phyloP scores from a whole-genome alignment of 2,113 vertebrate species.

The Calidris pygmaea region DNA sequence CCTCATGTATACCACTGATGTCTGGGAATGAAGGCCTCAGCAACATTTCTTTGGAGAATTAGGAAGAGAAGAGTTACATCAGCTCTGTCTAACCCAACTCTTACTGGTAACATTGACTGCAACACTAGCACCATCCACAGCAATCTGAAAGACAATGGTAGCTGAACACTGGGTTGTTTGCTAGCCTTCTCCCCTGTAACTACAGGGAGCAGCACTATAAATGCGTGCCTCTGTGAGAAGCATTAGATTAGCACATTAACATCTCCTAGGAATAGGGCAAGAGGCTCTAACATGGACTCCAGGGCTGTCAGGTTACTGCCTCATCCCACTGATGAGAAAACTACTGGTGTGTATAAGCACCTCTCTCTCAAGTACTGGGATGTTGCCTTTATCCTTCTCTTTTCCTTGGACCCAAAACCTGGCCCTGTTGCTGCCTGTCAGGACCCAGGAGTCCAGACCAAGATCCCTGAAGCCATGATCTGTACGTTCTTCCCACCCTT shows the following conservation, averaged over 20 bases:
- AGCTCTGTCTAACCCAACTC: not conserved
- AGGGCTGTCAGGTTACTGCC: not conserved
- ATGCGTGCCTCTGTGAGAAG: not conserved
- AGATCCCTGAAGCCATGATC: not conserved
- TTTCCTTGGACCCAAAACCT: not conserved
- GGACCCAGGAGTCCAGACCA: not conserved
- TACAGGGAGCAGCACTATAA: not conserved
- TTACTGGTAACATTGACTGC: not conserved
- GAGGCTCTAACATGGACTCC: not conserved
- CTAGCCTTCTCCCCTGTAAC: not conserved
- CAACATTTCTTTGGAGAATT: not conserved
- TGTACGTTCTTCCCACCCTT: not conserved
- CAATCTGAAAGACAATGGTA: not conserved
- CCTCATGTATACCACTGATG: fast-evolving
- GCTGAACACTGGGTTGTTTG: fast-evolving
- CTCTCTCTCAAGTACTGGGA: not conserved
- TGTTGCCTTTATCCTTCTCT: not conserved
- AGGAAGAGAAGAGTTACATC: not conserved
- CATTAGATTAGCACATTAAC: not conserved
- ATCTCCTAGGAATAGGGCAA: not conserved
- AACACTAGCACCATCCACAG: not conserved
- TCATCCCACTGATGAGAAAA: not conserved
- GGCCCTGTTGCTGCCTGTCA: not conserved
- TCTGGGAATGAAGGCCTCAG: not conserved
- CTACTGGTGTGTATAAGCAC: not conserved